Conservation (phyloP, 2,113 vertebrate species). For the Mystacornis crossleyi region DNA sequence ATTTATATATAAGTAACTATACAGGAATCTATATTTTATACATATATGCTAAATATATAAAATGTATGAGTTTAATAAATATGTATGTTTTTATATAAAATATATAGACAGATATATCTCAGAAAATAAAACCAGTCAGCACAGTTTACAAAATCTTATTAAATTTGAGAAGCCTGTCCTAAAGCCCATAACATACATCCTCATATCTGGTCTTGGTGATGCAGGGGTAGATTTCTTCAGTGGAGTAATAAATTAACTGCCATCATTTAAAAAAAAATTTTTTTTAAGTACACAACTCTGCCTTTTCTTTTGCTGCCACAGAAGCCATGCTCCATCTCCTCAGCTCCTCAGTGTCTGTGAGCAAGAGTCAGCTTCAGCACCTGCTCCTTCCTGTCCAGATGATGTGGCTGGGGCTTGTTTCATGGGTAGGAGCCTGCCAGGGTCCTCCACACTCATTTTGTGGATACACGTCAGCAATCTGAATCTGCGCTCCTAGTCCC, state of each 20-base stretch:
- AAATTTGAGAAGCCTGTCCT: neutral
- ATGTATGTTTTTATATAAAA: neutral
- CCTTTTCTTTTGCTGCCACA: neutral
- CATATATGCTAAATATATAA: neutral
- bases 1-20: neutral
- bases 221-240: neutral
- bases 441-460: neutral
- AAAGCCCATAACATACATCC: neutral
- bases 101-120: neutral
- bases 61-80: neutral
- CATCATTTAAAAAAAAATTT: neutral
- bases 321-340: neutral
- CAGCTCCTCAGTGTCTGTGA: neutral
- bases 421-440: neutral
- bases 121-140: neutral
- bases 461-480: neutral
- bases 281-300: neutral
- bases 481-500: neutral
- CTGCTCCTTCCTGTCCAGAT: neutral
- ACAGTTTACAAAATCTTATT: neutral
- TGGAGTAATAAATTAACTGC: neutral
- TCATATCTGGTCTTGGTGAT: neutral
- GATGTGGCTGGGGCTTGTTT: neutral
- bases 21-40: neutral
- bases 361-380: neutral